Conservation (phyloP, 2,797 vertebrate species). For the Carduelis carduelis region DNA sequence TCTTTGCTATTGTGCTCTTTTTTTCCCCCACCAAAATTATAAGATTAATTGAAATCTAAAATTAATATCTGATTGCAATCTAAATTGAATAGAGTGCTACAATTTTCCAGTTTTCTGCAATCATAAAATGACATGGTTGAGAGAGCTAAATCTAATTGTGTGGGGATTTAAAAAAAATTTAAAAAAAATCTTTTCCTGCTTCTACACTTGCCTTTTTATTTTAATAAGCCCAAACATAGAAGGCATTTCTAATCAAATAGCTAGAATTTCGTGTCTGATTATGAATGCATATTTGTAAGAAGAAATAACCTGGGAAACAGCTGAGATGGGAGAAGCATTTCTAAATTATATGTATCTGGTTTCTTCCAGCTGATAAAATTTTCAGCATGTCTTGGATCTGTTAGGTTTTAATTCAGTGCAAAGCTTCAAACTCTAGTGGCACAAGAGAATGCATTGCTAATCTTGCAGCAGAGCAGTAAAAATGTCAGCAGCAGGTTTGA, state of each 20-base stretch:
- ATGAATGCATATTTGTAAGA: slow-evolving; percentile 20
- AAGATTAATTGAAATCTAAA: slow-evolving; percentile 65
- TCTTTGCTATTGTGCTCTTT: neutral
- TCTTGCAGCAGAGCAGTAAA: neutral
- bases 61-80: slow-evolving; percentile 67
- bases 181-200: neutral
- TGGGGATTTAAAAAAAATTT: neutral
- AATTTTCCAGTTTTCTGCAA: slow-evolving; percentile 31
- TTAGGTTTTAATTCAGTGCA: neutral
- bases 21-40: neutral
- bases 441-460: neutral
- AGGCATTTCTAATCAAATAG: neutral
- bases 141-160: slow-evolving; percentile 16
- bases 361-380: slow-evolving; percentile 12
- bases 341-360: neutral
- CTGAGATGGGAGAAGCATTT: neutral
- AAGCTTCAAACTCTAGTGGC: neutral
- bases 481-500: neutral
- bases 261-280: slow-evolving; percentile 26
- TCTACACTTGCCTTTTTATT: slow-evolving; percentile 32
- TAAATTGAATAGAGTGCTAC: slow-evolving; percentile 47
- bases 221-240: slow-evolving; percentile 18
- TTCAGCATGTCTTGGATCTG: neutral
- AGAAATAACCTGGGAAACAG: slow-evolving; percentile 44
- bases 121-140: slow-evolving; percentile 42